These are phyloP conservation scores for Ennomos fuscantarius DNA, from an alignment of 2,888 invertebrate species.

Conservation along the genomic window DNA sequence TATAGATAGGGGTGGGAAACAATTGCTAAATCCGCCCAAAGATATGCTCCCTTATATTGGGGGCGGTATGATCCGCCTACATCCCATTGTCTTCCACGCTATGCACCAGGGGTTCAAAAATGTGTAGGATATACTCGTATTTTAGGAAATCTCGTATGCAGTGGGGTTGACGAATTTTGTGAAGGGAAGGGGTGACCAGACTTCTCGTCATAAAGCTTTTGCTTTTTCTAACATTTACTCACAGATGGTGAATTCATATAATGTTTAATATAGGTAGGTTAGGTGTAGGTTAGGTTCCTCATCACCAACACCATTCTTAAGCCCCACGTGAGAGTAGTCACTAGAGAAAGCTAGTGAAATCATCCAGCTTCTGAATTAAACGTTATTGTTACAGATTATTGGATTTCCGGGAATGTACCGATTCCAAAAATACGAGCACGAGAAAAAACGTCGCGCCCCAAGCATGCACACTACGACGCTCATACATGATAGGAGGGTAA, in stretches of 20 bases:
- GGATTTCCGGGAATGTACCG: constrained; percentile 89
- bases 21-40: constrained; percentile 49
- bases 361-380: neutral
- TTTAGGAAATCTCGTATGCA: constrained; percentile 23
- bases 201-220: neutral
- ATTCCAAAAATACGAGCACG: constrained; percentile 86
- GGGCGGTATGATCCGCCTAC: constrained; percentile 72
- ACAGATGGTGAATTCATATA: too few relatives aligned
- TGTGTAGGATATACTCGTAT: constrained; percentile 53
- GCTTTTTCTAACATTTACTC: too few relatives aligned
- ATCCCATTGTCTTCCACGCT: constrained; percentile 74
- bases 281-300: too few relatives aligned
- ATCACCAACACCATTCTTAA: too few relatives aligned
- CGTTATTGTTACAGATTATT: constrained; percentile 79
- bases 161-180: neutral
- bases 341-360: too few relatives aligned
- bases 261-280: too few relatives aligned
- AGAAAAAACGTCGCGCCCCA: constrained; percentile 85
- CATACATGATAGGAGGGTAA: constrained; percentile 85
- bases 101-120: constrained; percentile 67
- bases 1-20: neutral
- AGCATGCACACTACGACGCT: constrained; percentile 77
- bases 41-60: constrained; percentile 8
- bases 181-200: constrained; percentile 4
- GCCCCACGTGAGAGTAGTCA: too few relatives aligned